Evolutionary conservation across 2,888 invertebrate genomes (phyloP), one percentile per base, ranked within the genome.

Genomic region (Muschampia plurimacula): DNA sequence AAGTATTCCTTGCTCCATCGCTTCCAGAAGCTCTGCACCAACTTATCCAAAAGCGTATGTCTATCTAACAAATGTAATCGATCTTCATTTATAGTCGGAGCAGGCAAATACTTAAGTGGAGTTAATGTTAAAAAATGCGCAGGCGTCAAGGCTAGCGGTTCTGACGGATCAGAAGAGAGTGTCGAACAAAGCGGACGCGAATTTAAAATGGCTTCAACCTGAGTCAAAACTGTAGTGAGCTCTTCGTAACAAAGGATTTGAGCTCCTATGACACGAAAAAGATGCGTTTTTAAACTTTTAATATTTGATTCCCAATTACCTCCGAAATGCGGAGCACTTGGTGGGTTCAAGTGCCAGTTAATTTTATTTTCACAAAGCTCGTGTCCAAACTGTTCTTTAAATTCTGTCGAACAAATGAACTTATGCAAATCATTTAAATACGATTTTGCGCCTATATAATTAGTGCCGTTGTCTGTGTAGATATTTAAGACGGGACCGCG

Each of bases 161-260:
- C 52, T 0, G 65, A 52, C 4, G 49, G 65, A 52, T 66, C 65
- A 2, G 32, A 49, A 1, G 52, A 32, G 5, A 66, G 52, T 10
- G 64, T 65, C 10, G 46, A 49, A n/a, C 65, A 66, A 9, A 66
- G 65, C 36, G 65, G 65, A 13, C 46, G 46, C 46, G 46, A 46
- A 46, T 46, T 46, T 46, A 46, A 46, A 46, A 46, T 13, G 13
- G 52, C 49, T 36, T 66, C 65, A 6, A 66, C 10, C 52, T 76
- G 76, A 9, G 67, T 12, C 22, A 76, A 57, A 32, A 77, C 57
- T 2, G 77, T 77, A 36, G 9, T 41, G 1, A 73, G 15, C 15
- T 76, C 76, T 15, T 77, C 75, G 44, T 55, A 77, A 0, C 68
- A 60, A 5, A 74, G 65, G 28, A 72, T 62, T 67, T 72, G 74